Percentiles rank a stretch among this genome's conserved stretches.
Conservation (phyloP, 2,888 invertebrate genomes). For the Syrista parreyssii region DNA sequence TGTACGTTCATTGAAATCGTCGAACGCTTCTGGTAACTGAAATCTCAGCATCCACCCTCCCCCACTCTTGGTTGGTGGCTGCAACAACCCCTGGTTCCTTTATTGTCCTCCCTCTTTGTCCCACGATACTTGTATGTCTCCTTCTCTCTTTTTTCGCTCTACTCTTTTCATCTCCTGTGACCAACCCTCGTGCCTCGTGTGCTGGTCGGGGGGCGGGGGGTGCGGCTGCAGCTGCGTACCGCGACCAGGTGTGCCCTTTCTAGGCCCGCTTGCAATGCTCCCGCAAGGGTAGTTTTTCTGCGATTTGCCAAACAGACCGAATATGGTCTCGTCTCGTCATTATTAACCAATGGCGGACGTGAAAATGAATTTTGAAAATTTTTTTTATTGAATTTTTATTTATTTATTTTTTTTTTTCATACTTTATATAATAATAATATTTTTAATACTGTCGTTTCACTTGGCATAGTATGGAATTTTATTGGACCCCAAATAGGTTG, state of each 20-base stretch:
- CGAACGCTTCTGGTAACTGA: constrained; percentile 55
- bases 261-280: constrained; percentile 44
- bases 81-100: not conserved
- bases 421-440: too few relatives aligned
- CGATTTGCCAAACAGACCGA: constrained; percentile 18
- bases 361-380: not conserved
- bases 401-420: too few relatives aligned
- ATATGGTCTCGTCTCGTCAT: not conserved
- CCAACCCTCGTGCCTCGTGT: not conserved
- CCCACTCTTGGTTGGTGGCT: constrained; percentile 1
- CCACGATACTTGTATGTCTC: constrained; percentile 24
- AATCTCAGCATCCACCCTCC: constrained; percentile 61
- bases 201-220: constrained; percentile 31
- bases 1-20: constrained; percentile 55
- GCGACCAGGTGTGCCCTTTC: constrained; percentile 60
- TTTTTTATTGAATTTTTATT: too few relatives aligned
- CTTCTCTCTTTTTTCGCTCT: constrained; percentile 37
- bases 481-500: too few relatives aligned
- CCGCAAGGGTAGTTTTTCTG: constrained; percentile 48
- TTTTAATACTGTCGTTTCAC: not conserved
- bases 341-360: not conserved
- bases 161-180: constrained; percentile 58
- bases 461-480: not conserved
- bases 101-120: constrained; percentile 15
- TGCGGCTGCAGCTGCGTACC: constrained; percentile 58